Conservation (phyloP, 2,888 invertebrate genomes). For the Andrena camellia region DNA sequence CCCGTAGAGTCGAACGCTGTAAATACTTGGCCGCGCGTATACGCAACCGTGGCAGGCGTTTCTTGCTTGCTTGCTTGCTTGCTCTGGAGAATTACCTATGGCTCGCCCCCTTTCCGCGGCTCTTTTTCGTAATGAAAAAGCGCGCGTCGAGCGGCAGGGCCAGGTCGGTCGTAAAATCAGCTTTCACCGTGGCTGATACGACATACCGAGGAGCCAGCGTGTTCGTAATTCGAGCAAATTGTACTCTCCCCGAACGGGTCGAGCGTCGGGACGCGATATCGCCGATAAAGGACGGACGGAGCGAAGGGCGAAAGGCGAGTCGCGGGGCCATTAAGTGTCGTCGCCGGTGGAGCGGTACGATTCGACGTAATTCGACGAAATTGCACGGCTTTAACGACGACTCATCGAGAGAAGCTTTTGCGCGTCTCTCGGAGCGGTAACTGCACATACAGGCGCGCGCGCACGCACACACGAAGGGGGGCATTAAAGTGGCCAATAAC, state of each 20-base stretch:
- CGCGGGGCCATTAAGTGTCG: constrained; percentile 58
- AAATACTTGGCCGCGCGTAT: background rate
- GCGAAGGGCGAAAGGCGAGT: background rate
- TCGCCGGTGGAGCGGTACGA: constrained; percentile 49
- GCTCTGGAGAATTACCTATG: background rate
- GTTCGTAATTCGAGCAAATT: constrained; percentile 65
- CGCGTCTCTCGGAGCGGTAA: constrained; percentile 12
- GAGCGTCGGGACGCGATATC: constrained; percentile 48
- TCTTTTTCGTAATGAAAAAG: constrained; percentile 32
- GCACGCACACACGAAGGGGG: constrained; percentile 8
- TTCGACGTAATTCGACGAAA: constrained; percentile 69
- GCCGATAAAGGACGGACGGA: background rate
- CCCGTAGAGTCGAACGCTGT: background rate
- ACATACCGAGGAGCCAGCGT: constrained; percentile 38
- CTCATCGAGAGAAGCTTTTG: constrained; percentile 54
- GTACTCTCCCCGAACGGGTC: constrained; percentile 35
- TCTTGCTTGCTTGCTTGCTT: background rate
- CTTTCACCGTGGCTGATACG: constrained; percentile 60
- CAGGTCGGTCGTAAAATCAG: constrained; percentile 62
- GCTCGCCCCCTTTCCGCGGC: background rate
- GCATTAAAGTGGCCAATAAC: constrained; percentile 57
- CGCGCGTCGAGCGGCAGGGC: constrained; percentile 2
- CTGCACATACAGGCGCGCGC: constrained; percentile 9
- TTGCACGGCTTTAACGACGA: constrained; percentile 67
- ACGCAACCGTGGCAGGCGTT: background rate